These are phyloP conservation scores for Spatulosminthurus flaviceps DNA, from an alignment of 2,888 invertebrate genomes.

Conservation along the genomic window DNA sequence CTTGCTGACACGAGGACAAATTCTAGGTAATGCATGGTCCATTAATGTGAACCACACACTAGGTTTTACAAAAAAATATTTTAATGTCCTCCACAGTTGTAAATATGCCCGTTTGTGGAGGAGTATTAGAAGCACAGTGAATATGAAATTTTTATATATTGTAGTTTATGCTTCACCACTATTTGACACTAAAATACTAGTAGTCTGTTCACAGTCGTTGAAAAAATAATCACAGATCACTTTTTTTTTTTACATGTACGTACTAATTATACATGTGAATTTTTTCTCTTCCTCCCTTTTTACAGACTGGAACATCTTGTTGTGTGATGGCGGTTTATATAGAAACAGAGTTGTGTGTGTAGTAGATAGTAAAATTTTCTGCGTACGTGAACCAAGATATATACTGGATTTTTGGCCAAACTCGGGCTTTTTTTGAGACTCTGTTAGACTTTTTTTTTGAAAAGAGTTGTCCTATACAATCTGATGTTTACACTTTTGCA, in stretches of 20 bases:
- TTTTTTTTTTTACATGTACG: not conserved
- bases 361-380: too few species aligned
- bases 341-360: too few species aligned
- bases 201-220: not conserved
- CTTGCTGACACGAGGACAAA: conserved; percentile 61
- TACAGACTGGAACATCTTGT: too few species aligned
- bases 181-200: conserved; percentile 3
- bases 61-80: not conserved
- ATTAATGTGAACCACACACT: conserved; percentile 44
- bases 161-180: not conserved
- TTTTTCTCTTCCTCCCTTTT: too few species aligned
- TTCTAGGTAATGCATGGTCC: conserved; percentile 62
- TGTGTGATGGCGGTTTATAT: too few species aligned
- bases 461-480: too few species aligned
- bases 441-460: too few species aligned
- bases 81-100: not conserved
- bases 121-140: not conserved
- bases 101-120: not conserved
- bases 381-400: too few species aligned
- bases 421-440: too few species aligned
- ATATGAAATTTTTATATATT: conserved; percentile 11
- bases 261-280: too few species aligned
- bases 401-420: too few species aligned
- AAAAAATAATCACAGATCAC: conserved; percentile 31
- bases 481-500: too few species aligned